Percentiles rank a stretch among this genome's conserved stretches.
These are phyloP conservation scores for Pitta sordida DNA, from an alignment of 2,113 vertebrate species.

Conservation along the genomic window DNA sequence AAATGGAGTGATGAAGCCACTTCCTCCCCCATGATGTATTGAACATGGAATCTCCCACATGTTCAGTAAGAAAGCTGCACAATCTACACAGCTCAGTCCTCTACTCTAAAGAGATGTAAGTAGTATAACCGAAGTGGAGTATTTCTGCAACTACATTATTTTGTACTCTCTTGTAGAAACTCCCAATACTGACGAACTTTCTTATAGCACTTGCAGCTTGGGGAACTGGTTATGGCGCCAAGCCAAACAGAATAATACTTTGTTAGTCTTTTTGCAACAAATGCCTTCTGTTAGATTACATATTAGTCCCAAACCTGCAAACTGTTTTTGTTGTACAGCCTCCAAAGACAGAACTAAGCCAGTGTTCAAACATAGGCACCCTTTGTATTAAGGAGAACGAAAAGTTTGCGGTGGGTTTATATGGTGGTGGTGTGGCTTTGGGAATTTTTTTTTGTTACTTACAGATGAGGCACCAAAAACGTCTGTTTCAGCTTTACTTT, in stretches of 20 bases:
- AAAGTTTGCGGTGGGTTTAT: background rate
- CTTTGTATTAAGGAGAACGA: background rate
- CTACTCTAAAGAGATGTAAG: background rate
- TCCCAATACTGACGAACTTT: background rate
- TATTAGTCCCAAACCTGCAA: background rate
- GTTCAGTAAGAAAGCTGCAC: background rate
- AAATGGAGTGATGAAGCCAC: background rate
- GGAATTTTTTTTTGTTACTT: background rate
- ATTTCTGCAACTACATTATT: background rate
- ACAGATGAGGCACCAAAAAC: conserved; percentile 74
- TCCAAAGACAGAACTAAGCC: background rate
- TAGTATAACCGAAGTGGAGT: background rate
- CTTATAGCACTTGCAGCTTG: background rate
- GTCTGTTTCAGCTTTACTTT: conserved; percentile 77
- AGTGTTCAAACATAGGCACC: background rate
- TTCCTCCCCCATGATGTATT: background rate
- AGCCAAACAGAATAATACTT: background rate
- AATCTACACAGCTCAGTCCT: background rate
- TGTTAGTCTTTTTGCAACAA: background rate
- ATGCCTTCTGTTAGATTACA: background rate
- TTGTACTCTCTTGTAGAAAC: background rate
- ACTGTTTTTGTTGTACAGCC: background rate
- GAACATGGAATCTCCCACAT: background rate
- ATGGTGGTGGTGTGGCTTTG: background rate
- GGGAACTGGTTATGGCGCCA: background rate